phyloP scores from a whole-genome alignment of 2,113 vertebrate species.

The Nymphicus hollandicus region DNA sequence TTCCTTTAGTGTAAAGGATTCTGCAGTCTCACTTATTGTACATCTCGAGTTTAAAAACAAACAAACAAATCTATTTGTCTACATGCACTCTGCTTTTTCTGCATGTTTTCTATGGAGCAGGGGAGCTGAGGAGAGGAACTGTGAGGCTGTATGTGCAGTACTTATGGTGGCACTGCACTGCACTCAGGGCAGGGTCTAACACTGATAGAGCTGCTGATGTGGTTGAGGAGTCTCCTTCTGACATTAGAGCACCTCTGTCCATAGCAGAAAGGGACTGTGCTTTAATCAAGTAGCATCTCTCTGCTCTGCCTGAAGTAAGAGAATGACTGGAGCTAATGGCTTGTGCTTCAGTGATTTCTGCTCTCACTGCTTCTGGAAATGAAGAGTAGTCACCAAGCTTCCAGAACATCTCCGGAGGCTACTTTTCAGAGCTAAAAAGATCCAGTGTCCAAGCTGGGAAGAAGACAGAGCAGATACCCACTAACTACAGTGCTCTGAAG shows the following conservation, averaged over 20 bases:
- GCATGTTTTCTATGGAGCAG: neutral
- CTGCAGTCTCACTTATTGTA: neutral
- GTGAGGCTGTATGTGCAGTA: neutral
- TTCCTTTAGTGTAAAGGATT: neutral
- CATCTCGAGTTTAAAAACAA: neutral
- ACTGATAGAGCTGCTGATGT: neutral
- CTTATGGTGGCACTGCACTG: neutral
- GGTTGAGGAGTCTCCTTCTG: neutral
- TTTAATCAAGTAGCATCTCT: neutral
- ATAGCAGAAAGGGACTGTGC: neutral
- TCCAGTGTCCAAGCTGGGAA: neutral
- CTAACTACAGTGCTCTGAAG: neutral
- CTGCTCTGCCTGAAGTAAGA: neutral
- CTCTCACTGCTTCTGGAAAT: neutral
- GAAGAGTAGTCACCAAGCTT: neutral
- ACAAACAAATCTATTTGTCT: neutral
- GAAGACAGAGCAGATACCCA: neutral
- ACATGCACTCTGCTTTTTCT: neutral
- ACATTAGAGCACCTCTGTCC: neutral
- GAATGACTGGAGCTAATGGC: neutral
- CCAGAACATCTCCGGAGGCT: neutral
- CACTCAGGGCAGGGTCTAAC: rapidly evolving
- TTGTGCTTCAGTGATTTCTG: neutral
- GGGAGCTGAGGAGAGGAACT: neutral
- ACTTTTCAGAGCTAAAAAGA: neutral